A percentile compares a stretch with the other conserved stretches of the same genome.
Evolutionary conservation across 53 echinoderm and acorn worm species (phyloP).

Genomic region (Actinopyga echinites): DNA sequence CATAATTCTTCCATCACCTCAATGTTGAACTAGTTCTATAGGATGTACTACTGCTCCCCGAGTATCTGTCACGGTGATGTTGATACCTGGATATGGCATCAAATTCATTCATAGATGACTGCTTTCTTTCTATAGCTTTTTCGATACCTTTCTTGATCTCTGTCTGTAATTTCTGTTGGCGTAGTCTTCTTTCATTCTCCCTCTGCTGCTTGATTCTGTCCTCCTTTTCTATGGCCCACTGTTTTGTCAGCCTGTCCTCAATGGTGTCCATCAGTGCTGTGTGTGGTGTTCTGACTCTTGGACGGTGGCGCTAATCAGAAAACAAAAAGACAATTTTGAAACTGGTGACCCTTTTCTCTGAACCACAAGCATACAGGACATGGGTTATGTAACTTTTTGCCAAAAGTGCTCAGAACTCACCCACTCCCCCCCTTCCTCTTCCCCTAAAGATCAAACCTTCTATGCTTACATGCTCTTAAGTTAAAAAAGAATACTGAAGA

Average conservation of each 20-base stretch:
- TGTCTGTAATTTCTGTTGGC: neutral
- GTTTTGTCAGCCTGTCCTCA: slow-evolving; percentile 67
- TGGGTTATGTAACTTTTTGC: neutral
- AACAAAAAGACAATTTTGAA: neutral
- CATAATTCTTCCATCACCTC: neutral
- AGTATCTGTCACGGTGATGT: too few species aligned
- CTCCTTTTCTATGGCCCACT: slow-evolving; percentile 66
- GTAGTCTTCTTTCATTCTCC: slow-evolving; percentile 24
- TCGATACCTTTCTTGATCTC: neutral
- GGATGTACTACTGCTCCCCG: too few species aligned
- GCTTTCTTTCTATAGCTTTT: neutral
- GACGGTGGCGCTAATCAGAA: slow-evolving; percentile 74
- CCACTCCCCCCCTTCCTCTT: too few species aligned
- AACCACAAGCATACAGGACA: neutral
- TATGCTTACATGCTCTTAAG: too few species aligned
- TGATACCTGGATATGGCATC: neutral
- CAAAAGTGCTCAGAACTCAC: neutral
- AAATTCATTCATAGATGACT: neutral
- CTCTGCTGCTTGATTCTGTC: slow-evolving; percentile 57
- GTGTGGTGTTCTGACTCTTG: slow-evolving; percentile 75
- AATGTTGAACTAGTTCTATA: neutral
- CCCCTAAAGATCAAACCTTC: too few species aligned
- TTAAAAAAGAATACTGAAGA: too few species aligned
- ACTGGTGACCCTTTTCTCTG: neutral
- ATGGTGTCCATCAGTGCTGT: slow-evolving; percentile 84